Conservation (phyloP, 2,113 vertebrate genomes). For the Lepus americanus region DNA sequence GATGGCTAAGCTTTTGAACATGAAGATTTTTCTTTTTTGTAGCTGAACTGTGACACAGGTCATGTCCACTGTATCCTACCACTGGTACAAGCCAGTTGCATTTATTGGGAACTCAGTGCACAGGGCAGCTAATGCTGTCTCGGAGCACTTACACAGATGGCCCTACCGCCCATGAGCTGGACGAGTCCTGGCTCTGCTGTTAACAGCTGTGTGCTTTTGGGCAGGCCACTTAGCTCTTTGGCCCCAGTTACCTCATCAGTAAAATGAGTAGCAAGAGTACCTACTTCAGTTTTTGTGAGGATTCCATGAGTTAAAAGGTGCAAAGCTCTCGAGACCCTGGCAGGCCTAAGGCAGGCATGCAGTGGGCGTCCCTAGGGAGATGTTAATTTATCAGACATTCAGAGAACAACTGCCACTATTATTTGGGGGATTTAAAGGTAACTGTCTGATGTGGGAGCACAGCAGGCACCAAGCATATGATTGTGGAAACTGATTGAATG, state of each 20-base stretch:
- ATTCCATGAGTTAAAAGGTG: not conserved
- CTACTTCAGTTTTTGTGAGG: not conserved
- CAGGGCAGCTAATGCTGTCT: not conserved
- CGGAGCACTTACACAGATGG: not conserved
- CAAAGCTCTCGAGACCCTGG: not conserved
- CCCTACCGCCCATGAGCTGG: not conserved
- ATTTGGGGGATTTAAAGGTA: slow-evolving; percentile 13
- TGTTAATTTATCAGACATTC: slow-evolving; percentile 21
- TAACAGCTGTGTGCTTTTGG: not conserved
- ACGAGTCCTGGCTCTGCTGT: not conserved
- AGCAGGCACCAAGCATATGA: slow-evolving; percentile 30
- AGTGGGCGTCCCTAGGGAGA: not conserved
- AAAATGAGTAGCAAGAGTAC: not conserved
- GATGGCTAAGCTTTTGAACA: not conserved
- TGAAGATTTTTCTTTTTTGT: slow-evolving; percentile 1
- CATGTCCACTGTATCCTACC: not conserved
- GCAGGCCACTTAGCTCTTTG: slow-evolving; percentile 21
- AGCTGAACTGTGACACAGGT: not conserved
- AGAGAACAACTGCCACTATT: not conserved
- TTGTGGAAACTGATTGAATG: not conserved
- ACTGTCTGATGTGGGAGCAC: slow-evolving; percentile 21
- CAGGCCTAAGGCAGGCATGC: not conserved
- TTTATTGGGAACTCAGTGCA: not conserved
- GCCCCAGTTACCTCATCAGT: not conserved
- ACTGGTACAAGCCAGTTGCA: not conserved